Evolutionary conservation across 1,140 invertebrate genomes (phyloP), one percentile per base, ranked within the genome.

Genomic region (Lepidurus packardi): DNA sequence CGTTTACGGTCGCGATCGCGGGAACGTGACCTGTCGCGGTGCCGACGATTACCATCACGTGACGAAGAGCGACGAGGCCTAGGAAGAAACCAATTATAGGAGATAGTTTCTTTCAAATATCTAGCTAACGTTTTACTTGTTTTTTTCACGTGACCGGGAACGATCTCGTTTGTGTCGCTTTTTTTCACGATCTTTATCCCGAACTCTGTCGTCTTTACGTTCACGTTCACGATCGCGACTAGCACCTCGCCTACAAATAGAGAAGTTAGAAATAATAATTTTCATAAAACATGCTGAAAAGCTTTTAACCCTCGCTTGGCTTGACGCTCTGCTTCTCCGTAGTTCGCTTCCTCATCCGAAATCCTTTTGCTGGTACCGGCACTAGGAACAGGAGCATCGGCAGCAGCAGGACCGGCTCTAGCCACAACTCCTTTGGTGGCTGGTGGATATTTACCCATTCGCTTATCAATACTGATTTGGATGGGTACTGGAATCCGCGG

Each of bases 401-500:
- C 16, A 43, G 73, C 16, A 5, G 43, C 24, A 13, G 77, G 79
- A 44, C 21, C 73, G 6, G 16, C 47, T 74, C 77, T 45, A 16
- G 42, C 73, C 44, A 53, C n/a, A 41, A 42, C 73, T 24, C 43
- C 44, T 34, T 78, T 16, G 42, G 41, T 79, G 3, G 25, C 21
- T 16, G 45, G 34, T 13, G 53, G 21, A 74, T 7, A 43, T 73
- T 47, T n/a, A 79, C 34, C 42, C 43, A 77, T 34, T 25, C 6
- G 43, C 34, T n/a, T 34, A 43, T 42, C 44, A 43, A 43, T 73
- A 16, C 13, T 83, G 81, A 90, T 96, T 86, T 99, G 96, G 82
- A 99, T 98, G 16, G 97, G 97, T 45, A 99, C 97, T n/a, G 98
- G 98, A 85, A 99, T 99, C 80, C 98, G 89, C 1, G 98, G 98